Conservation (phyloP, 2,888 invertebrate genomes). For the Hermodice carunculata region DNA sequence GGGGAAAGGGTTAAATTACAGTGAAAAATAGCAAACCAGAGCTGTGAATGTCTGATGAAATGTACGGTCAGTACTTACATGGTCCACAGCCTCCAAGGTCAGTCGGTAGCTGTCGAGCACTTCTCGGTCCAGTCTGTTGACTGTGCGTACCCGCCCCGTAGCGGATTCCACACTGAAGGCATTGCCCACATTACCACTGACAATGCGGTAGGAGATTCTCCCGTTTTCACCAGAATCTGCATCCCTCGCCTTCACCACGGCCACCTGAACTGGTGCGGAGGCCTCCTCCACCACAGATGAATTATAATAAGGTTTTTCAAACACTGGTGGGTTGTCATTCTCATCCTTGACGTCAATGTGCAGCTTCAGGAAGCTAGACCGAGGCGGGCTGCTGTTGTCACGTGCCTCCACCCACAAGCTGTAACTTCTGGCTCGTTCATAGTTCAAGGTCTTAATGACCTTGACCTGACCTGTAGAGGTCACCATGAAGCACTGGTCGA, state of each 20-base stretch:
- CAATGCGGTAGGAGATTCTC: constrained; percentile 73
- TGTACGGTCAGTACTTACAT: too few relatives aligned
- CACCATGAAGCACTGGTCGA: constrained; percentile 90
- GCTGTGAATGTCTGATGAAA: too few relatives aligned
- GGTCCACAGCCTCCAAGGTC: constrained; percentile 85
- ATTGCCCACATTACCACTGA: constrained; percentile 19
- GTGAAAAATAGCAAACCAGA: too few relatives aligned
- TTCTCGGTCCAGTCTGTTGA: constrained; percentile 82
- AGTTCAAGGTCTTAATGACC: constrained; percentile 85
- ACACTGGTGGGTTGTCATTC: constrained; percentile 91
- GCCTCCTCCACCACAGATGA: constrained; percentile 78
- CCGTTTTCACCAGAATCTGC: constrained; percentile 74
- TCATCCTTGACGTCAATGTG: constrained; percentile 92
- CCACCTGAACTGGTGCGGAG: constrained; percentile 73
- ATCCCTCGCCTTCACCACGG: constrained; percentile 92
- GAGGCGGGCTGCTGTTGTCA: constrained; percentile 30
- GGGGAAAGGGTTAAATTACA: too few relatives aligned
- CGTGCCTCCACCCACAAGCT: constrained; percentile 92
- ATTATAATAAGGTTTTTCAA: constrained; percentile 82
- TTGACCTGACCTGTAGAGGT: constrained; percentile 82
- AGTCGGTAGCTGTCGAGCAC: constrained; percentile 90
- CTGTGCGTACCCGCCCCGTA: constrained; percentile 26
- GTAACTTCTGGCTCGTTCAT: constrained; percentile 86
- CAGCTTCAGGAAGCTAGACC: constrained; percentile 68
- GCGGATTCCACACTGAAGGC: constrained; percentile 38